Percentiles rank a stretch among this genome's conserved stretches.
Evolutionary conservation across 2,888 invertebrate genomes (phyloP).

Genomic region (Coelogynopora nodosa): DNA sequence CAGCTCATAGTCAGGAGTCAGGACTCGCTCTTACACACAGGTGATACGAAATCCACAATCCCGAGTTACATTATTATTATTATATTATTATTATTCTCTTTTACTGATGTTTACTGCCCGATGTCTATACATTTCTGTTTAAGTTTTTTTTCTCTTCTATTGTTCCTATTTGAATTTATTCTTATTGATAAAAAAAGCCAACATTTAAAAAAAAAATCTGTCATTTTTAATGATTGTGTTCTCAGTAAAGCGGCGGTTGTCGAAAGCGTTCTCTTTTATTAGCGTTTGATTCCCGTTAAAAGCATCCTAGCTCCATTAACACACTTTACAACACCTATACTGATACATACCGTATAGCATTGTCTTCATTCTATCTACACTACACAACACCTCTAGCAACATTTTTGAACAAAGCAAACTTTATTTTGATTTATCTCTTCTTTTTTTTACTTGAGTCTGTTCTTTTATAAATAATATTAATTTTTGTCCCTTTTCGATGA

Average conservation of each 20-base stretch:
- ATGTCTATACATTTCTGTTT: background rate
- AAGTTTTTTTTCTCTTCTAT: background rate
- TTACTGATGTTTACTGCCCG: constrained; percentile 4
- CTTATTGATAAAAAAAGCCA: background rate
- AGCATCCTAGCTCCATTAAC: too few species aligned
- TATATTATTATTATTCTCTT: background rate
- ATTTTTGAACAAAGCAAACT: background rate
- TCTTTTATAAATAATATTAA: background rate
- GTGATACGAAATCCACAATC: constrained; percentile 7
- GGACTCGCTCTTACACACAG: background rate
- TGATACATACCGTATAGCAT: too few species aligned
- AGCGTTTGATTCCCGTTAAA: too few species aligned
- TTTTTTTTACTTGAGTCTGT: background rate
- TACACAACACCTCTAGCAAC: background rate
- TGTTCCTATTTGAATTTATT: background rate
- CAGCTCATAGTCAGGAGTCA: background rate
- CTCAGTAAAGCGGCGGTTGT: too few species aligned
- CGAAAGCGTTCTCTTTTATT: too few species aligned
- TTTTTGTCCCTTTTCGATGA: too few species aligned
- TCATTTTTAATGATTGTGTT: too few species aligned
- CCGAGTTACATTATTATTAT: background rate
- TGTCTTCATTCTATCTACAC: too few species aligned
- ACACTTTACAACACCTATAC: too few species aligned
- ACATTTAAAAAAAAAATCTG: too few species aligned
- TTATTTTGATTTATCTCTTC: background rate